These are phyloP conservation scores for Stomatorhinus walkeri DNA, from an alignment of 2,797 vertebrate species.

Conservation along the genomic window DNA sequence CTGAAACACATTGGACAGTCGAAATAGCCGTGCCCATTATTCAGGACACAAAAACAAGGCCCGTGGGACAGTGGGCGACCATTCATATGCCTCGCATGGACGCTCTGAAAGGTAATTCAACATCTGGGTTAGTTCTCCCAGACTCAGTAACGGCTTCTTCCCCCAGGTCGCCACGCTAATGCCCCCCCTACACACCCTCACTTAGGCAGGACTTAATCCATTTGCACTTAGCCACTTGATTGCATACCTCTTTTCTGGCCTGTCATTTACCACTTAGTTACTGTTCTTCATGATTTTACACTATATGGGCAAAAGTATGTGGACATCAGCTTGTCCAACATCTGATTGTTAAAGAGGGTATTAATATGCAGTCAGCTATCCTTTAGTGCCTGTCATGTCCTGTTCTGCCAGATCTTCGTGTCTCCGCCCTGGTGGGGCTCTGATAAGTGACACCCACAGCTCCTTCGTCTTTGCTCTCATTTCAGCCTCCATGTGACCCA, in stretches of 20 bases:
- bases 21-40: background rate
- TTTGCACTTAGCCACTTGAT: background rate
- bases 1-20: background rate
- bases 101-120: background rate
- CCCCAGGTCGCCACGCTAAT: background rate
- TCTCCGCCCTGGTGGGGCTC: no score
- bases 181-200: background rate
- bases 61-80: background rate
- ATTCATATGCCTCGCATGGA: background rate
- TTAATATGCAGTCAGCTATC: background rate
- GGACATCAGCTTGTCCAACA: background rate
- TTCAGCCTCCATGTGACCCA: no score
- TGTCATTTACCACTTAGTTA: background rate
- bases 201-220: background rate
- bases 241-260: background rate
- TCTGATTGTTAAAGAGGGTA: background rate
- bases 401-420: no score
- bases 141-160: background rate
- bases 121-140: background rate
- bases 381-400: background rate
- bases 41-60: background rate
- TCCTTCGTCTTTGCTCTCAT: no score
- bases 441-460: no score
- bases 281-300: background rate
- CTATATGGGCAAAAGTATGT: background rate